Percentiles rank a stretch among this genome's conserved stretches.
Evolutionary conservation across 2,113 vertebrate species (phyloP).

Genomic region (Cyanoderma ruficeps): DNA sequence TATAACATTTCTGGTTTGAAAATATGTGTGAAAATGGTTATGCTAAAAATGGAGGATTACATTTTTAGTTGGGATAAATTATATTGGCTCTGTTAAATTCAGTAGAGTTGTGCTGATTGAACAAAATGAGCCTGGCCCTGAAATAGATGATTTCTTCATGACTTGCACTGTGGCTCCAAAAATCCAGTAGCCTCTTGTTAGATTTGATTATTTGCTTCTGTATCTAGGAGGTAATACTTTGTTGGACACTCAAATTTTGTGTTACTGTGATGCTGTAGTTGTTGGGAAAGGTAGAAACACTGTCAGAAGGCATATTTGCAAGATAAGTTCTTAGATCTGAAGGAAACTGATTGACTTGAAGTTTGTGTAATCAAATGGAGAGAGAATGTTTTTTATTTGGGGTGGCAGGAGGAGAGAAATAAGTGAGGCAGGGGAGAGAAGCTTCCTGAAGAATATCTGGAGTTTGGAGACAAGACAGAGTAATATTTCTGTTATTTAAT

Average conservation of each 20-base stretch:
- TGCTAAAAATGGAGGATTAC: neutral
- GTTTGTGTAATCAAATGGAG: neutral
- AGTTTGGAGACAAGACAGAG: neutral
- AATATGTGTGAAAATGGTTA: neutral
- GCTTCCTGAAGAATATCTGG: neutral
- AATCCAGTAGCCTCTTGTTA: neutral
- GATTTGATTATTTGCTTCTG: neutral
- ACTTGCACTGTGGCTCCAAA: neutral
- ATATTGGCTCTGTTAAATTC: neutral
- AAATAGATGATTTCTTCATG: neutral
- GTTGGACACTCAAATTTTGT: neutral
- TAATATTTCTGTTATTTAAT: neutral
- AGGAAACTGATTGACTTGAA: neutral
- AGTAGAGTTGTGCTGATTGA: neutral
- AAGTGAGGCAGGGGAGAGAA: neutral
- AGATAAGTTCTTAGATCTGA: neutral
- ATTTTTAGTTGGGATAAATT: neutral
- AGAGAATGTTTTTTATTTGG: neutral
- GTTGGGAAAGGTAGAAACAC: neutral
- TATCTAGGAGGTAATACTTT: neutral
- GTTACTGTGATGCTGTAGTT: neutral
- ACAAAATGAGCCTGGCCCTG: neutral
- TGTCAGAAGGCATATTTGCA: neutral
- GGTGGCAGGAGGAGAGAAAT: neutral
- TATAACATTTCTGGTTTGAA: neutral